A percentile compares a stretch with the other conserved stretches of the same genome.
These are phyloP conservation scores for Forpus xanthops DNA, from an alignment of 2,797 vertebrate genomes.

Conservation along the genomic window DNA sequence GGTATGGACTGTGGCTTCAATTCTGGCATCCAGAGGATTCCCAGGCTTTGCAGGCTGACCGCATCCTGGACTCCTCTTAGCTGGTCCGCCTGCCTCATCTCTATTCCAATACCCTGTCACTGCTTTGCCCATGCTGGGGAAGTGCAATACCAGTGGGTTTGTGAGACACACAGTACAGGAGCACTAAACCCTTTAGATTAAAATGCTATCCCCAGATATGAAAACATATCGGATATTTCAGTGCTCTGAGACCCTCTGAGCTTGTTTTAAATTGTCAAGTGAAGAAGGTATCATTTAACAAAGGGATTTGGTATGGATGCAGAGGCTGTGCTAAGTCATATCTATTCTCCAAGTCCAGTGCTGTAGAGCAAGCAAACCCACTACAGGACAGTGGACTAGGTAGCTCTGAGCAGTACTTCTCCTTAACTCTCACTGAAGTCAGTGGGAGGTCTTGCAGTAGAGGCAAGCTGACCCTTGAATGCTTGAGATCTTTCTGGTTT, in stretches of 20 bases:
- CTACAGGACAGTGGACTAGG: not conserved
- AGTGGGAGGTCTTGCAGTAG: not conserved
- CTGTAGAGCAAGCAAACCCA: not conserved
- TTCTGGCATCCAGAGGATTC: not conserved
- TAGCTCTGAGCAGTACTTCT: not conserved
- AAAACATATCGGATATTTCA: not conserved
- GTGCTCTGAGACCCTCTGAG: not conserved
- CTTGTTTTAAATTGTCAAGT: not conserved
- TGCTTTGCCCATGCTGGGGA: not conserved
- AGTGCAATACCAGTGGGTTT: not conserved
- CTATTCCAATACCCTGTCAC: not conserved
- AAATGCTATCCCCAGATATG: not conserved
- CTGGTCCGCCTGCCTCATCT: not conserved
- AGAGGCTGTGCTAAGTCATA: not conserved
- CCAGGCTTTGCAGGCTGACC: not conserved
- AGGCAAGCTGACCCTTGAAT: not conserved
- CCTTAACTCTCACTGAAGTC: not conserved
- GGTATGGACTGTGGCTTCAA: not conserved
- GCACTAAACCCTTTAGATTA: not conserved
- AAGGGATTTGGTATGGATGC: not conserved
- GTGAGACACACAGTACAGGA: not conserved
- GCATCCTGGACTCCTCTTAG: not conserved
- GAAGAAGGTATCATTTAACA: not conserved
- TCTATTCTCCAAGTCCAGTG: not conserved
- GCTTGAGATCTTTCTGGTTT: not conserved